Evolutionary conservation across 1,140 invertebrate genomes (phyloP), one percentile per base, ranked within the genome.

Genomic region (Daktulosphaira vitifoliae): DNA sequence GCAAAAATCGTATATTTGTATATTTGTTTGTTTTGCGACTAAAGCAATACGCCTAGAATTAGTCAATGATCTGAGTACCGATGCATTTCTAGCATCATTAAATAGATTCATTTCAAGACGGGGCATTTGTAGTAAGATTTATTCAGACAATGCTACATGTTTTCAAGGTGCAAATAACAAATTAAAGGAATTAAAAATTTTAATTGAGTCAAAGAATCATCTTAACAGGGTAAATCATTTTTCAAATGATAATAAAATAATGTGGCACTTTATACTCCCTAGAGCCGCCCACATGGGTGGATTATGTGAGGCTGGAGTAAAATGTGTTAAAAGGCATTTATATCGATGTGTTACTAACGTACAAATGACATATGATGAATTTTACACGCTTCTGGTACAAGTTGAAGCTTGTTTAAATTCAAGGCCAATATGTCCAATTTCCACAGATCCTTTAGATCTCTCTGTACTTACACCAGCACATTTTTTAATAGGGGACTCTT

Each of bases 381-480:
- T 75, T 13, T 46, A 49, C 2, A 73, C 73, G 2, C 65, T 71
- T 23, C 37, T 74, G 38, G 66, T 67, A 25, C 72, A 73, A 52
- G 67, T 74, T 16, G 73, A 74, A 51, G 70, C 72, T 4, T 53
- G 71, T 37, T 53, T 75, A 6, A 77, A 77, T 69, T 74, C 70
- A n/a, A 70, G 75, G 26, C 75, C 74, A 16, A 23, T 77, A 18
- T 73, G 67, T 37, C 70, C 73, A 26, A 23, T 76, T 3, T 69
- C 70, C 9, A 65, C 67, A 37, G 70, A 72, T 68, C 71, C 70
- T 22, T 68, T 67, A 38, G 72, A 75, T 49, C 64, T 71, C 0
- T 49, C 51, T 8, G 56, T 67, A 39, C 51, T 75, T 3, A 71
- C 74, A 5, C 73, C 72, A 33, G 70, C 66, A 23, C 70, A 74